A percentile compares a stretch with the other conserved stretches of the same genome.
Evolutionary conservation across 2,888 invertebrate genomes (phyloP).

Genomic region (Drosophila nr. perissopoda): DNA sequence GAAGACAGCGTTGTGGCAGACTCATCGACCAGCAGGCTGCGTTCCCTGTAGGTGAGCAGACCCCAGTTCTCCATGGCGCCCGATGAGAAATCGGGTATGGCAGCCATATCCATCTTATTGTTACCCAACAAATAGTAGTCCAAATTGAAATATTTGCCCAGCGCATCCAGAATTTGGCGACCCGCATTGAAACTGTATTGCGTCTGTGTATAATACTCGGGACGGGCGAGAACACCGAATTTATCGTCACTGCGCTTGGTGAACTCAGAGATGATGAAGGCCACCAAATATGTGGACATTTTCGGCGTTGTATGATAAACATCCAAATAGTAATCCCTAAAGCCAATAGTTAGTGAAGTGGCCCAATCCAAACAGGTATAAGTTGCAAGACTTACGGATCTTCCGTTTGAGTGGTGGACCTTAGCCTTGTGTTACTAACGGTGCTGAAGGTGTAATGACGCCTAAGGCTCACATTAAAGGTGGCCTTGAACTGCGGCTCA

Average conservation of each 20-base stretch:
- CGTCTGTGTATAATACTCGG: slow-evolving; percentile 89
- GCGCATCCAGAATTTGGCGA: slow-evolving; percentile 85
- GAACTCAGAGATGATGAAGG: slow-evolving; percentile 90
- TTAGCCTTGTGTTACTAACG: slow-evolving; percentile 72
- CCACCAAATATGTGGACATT: slow-evolving; percentile 93
- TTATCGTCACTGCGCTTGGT: slow-evolving; percentile 64
- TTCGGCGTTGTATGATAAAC: slow-evolving; percentile 85
- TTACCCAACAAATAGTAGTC: slow-evolving; percentile 86
- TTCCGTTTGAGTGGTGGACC: slow-evolving; percentile 13
- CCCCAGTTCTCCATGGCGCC: slow-evolving; percentile 98
- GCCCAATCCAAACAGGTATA: neutral
- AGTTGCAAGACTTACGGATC: slow-evolving; percentile 63
- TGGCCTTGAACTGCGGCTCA: slow-evolving; percentile 90
- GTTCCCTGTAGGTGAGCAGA: slow-evolving; percentile 92
- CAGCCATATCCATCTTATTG: slow-evolving; percentile 92
- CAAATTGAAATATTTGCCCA: slow-evolving; percentile 87
- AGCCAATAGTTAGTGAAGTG: neutral
- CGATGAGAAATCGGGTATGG: slow-evolving; percentile 92
- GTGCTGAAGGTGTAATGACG: slow-evolving; percentile 80
- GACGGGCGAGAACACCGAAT: slow-evolving; percentile 88
- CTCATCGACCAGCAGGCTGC: slow-evolving; percentile 88
- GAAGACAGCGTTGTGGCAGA: slow-evolving; percentile 87
- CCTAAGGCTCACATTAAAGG: slow-evolving; percentile 86
- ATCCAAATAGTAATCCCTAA: slow-evolving; percentile 66
- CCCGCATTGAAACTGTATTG: slow-evolving; percentile 89